phyloP scores from a whole-genome alignment of 2,113 vertebrate genomes.

The Thalassoma bifasciatum region DNA sequence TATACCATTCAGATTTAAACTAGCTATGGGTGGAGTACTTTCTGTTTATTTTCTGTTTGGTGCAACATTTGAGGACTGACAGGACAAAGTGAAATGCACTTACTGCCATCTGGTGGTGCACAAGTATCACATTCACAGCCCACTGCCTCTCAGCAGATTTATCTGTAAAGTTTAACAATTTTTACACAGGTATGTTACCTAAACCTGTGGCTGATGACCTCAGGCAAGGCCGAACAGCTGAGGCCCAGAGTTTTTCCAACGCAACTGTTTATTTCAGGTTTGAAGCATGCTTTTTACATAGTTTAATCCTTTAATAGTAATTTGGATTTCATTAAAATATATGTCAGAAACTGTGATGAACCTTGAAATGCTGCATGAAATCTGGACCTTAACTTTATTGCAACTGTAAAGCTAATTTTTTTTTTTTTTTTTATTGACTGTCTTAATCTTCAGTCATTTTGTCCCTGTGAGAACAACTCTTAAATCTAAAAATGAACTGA shows the following conservation, averaged over 20 bases:
- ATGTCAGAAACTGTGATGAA: neutral
- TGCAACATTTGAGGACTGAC: neutral
- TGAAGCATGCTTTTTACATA: neutral
- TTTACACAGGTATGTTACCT: conserved; percentile 80
- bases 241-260: conserved; percentile 82
- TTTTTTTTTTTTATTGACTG: neutral
- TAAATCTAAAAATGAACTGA: neutral
- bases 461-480: neutral
- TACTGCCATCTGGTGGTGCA: conserved; percentile 63
- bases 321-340: neutral
- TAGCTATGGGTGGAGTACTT: neutral
- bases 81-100: neutral
- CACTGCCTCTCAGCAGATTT: neutral
- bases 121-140: neutral
- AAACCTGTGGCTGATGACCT: conserved; percentile 84
- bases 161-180: neutral
- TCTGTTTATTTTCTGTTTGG: neutral
- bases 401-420: neutral
- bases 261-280: conserved; percentile 83
- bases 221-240: conserved; percentile 77
- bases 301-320: neutral
- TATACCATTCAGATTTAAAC: too few species aligned
- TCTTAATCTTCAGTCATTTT: neutral
- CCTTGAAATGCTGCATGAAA: neutral
- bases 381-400: neutral